Evolutionary conservation across 2,797 vertebrate genomes (phyloP).

Genomic region (Pseudochaenichthys georgianus): DNA sequence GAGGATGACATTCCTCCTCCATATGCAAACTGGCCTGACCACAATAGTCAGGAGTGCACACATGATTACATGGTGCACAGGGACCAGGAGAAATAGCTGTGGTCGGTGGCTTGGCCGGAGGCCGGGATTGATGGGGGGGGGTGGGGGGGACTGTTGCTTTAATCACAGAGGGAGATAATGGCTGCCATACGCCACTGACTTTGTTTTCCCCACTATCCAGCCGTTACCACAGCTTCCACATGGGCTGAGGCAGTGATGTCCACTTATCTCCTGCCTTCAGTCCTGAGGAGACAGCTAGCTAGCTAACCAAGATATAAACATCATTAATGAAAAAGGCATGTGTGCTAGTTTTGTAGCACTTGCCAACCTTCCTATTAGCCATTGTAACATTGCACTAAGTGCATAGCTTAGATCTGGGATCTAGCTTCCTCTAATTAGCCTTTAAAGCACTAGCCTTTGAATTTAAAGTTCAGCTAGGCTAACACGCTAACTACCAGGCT

Average conservation of each 20-base stretch:
- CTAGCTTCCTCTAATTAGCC: background rate
- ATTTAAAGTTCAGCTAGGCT: background rate
- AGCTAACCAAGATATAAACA: background rate
- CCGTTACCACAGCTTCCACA: slow-evolving; percentile 49
- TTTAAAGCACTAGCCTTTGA: background rate
- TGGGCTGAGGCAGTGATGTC: slow-evolving; percentile 59
- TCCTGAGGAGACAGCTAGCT: background rate
- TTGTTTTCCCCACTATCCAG: slow-evolving; percentile 71
- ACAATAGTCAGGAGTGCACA: slow-evolving; percentile 80
- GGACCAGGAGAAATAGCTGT: slow-evolving; percentile 86
- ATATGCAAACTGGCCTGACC: slow-evolving; percentile 85
- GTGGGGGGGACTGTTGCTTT: slow-evolving; percentile 81
- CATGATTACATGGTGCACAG: slow-evolving; percentile 82
- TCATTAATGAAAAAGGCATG: background rate
- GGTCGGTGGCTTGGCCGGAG: slow-evolving; percentile 85
- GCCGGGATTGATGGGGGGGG: slow-evolving; percentile 51
- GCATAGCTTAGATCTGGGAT: background rate
- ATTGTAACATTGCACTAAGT: background rate
- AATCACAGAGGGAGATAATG: slow-evolving; percentile 89
- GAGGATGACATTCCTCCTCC: slow-evolving; percentile 12
- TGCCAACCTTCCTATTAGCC: background rate
- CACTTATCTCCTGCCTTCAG: slow-evolving; percentile 26
- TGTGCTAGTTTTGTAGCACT: background rate
- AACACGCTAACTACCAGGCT: background rate
- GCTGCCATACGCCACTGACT: slow-evolving; percentile 82